These are phyloP conservation scores for Pomatorhinus ruficollis DNA, from an alignment of 2,113 vertebrate species.

Conservation along the genomic window DNA sequence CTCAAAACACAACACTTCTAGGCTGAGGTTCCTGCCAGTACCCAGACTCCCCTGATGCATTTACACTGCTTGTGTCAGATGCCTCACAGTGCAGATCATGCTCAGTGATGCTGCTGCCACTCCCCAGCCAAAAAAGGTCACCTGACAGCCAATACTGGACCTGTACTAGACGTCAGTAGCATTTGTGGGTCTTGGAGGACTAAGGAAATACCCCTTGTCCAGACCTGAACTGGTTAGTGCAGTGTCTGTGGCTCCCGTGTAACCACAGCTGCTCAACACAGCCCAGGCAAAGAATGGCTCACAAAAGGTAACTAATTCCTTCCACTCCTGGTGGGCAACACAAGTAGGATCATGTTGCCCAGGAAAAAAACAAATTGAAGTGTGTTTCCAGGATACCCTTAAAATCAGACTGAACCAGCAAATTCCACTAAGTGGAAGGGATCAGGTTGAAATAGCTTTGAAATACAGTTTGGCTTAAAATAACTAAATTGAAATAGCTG, in stretches of 20 bases:
- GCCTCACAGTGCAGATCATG: background rate
- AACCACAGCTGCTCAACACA: background rate
- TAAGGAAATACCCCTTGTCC: background rate
- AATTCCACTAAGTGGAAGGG: background rate
- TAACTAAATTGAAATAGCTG: background rate
- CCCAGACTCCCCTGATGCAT: background rate
- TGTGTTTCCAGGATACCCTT: background rate
- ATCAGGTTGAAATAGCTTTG: background rate
- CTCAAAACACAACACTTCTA: background rate
- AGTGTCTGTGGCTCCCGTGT: background rate
- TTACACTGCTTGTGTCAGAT: background rate
- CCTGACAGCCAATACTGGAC: background rate
- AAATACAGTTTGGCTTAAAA: background rate
- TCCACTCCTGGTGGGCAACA: background rate
- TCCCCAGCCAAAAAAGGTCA: background rate
- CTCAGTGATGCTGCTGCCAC: background rate
- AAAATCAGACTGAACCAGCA: background rate
- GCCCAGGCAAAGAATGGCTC: background rate
- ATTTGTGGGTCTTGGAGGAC: background rate
- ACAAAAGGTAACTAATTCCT: background rate
- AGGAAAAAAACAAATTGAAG: background rate
- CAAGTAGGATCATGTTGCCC: background rate
- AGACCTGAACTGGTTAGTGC: background rate
- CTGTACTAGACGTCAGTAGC: background rate
- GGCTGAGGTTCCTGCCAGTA: background rate